phyloP scores from a whole-genome alignment of 2,888 invertebrate genomes.

The Zele albiditarsus region DNA sequence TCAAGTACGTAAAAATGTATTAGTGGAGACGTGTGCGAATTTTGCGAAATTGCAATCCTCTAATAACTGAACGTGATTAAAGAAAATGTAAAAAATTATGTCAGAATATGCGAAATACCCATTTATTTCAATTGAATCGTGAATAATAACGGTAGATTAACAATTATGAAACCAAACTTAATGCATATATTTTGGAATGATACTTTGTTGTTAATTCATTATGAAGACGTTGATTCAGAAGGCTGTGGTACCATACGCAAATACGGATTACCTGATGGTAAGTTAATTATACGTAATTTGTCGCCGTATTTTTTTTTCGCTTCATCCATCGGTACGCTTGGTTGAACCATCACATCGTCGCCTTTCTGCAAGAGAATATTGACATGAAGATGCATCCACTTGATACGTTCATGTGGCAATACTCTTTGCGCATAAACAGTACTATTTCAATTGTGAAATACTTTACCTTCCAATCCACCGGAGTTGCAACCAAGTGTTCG shows the following conservation, averaged over 20 bases:
- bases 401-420: too few relatives aligned
- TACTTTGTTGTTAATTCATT: not conserved
- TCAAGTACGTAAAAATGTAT: slow-evolving; percentile 13
- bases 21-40: slow-evolving; percentile 8
- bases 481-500: slow-evolving; percentile 89
- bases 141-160: not conserved
- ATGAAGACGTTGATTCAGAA: slow-evolving; percentile 38
- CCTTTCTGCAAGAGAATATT: slow-evolving; percentile 79
- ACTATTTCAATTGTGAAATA: too few relatives aligned
- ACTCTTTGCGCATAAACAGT: too few relatives aligned
- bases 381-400: too few relatives aligned
- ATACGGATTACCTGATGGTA: slow-evolving; percentile 92
- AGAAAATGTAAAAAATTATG: slow-evolving; percentile 11
- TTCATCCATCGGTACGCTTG: slow-evolving; percentile 83
- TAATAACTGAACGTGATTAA: slow-evolving; percentile 21
- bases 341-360: slow-evolving; percentile 91
- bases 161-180: not conserved
- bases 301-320: slow-evolving; percentile 81
- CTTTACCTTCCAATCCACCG: slow-evolving; percentile 87
- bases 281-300: slow-evolving; percentile 78
- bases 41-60: not conserved
- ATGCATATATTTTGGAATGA: not conserved
- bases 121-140: not conserved
- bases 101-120: not conserved
- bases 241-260: slow-evolving; percentile 83